These are phyloP conservation scores for Therioaphis trifolii DNA, from an alignment of 2,888 invertebrate species.

Conservation along the genomic window DNA sequence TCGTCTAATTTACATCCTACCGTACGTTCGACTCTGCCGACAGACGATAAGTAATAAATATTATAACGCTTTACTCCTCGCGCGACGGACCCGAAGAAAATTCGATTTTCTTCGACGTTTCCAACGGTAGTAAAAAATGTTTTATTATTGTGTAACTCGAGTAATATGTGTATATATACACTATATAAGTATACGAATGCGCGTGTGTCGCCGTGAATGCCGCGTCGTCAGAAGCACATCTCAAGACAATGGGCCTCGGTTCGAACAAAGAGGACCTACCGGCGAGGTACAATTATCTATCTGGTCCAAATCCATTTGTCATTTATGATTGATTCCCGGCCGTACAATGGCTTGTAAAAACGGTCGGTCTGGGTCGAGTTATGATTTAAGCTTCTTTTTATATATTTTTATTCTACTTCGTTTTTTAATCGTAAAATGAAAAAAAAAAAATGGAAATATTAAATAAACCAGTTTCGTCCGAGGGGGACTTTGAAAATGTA, in stretches of 20 bases:
- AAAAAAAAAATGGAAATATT: slow-evolving; percentile 12
- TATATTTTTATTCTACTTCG: slow-evolving; percentile 4
- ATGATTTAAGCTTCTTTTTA: slow-evolving; percentile 35
- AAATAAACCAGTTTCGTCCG: slow-evolving; percentile 1
- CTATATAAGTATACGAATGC: no score
- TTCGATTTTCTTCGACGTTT: background rate
- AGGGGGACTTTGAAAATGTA: slow-evolving; percentile 1
- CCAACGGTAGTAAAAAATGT: background rate
- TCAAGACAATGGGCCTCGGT: slow-evolving; percentile 28
- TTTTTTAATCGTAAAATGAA: background rate
- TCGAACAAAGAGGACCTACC: slow-evolving; percentile 54
- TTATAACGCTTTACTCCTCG: no score
- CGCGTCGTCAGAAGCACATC: background rate
- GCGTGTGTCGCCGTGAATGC: background rate
- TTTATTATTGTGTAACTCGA: background rate
- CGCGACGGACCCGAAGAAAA: no score
- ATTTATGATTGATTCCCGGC: slow-evolving; percentile 53
- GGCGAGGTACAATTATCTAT: slow-evolving; percentile 44
- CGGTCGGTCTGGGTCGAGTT: slow-evolving; percentile 29
- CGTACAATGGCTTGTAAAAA: slow-evolving; percentile 54
- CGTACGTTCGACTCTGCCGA: no score
- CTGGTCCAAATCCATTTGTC: slow-evolving; percentile 55
- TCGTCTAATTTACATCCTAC: no score
- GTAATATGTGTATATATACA: background rate
- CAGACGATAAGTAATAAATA: no score